Percentiles rank a stretch among this genome's conserved stretches.
These are phyloP conservation scores for Plotosus lineatus DNA, from an alignment of 2,113 vertebrate genomes.

Conservation along the genomic window DNA sequence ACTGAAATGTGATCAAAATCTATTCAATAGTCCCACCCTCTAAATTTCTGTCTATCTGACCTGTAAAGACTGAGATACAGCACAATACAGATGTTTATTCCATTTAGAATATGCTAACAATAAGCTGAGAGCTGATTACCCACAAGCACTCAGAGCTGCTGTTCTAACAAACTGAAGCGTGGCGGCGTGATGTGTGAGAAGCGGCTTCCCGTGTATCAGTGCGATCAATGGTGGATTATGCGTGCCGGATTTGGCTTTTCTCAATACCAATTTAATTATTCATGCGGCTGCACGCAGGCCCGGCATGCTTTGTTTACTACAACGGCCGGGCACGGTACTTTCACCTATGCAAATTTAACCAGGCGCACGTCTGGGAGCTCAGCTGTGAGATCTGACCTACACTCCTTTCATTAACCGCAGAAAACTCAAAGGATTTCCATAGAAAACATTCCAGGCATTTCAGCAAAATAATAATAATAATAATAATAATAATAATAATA, in stretches of 20 bases:
- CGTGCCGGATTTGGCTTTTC: constrained; percentile 3
- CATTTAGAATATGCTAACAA: neutral
- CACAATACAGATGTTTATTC: constrained; percentile 37
- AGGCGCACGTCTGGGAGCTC: constrained; percentile 31
- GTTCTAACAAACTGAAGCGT: neutral
- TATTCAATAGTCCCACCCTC: neutral
- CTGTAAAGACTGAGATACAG: constrained; percentile 35
- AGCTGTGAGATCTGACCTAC: constrained; percentile 17
- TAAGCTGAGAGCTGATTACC: no score
- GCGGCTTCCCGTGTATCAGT: neutral
- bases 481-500: neutral
- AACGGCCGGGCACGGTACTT: neutral
- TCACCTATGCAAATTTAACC: constrained; percentile 31
- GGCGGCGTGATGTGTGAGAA: neutral
- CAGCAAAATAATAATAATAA: neutral
- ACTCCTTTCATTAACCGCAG: constrained; percentile 23
- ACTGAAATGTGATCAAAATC: neutral
- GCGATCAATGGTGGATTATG: neutral
- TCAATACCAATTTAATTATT: constrained; percentile 17
- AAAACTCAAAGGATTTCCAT: constrained; percentile 18
- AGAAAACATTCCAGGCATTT: neutral
- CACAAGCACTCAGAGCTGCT: no score
- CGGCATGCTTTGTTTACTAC: constrained; percentile 22
- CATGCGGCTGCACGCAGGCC: constrained; percentile 5
- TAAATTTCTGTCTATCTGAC: constrained; percentile 19